Conservation (phyloP, 2,888 invertebrate species). For the Zeuzera pyrina region DNA sequence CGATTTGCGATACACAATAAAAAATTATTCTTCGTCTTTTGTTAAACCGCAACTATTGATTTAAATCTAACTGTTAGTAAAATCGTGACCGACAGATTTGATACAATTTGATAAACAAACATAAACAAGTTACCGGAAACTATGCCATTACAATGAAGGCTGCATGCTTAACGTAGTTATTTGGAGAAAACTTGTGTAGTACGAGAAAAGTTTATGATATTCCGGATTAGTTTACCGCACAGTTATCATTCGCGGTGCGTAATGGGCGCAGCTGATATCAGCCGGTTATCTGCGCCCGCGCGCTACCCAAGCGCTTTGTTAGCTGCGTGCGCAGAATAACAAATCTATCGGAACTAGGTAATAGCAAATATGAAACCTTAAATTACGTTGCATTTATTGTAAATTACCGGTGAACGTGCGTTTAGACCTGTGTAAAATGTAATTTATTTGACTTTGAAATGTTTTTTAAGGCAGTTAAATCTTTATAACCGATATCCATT, state of each 20-base stretch:
- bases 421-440: too few relatives aligned
- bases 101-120: slow-evolving; percentile 44
- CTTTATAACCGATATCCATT: too few relatives aligned
- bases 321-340: slow-evolving; percentile 61
- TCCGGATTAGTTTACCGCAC: slow-evolving; percentile 27
- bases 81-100: slow-evolving; percentile 50
- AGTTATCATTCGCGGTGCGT: slow-evolving; percentile 57
- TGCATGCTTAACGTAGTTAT: slow-evolving; percentile 32
- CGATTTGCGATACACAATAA: too few relatives aligned
- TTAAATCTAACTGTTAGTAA: slow-evolving; percentile 31
- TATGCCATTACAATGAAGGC: slow-evolving; percentile 18
- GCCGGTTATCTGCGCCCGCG: slow-evolving; percentile 35
- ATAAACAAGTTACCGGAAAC: slow-evolving; percentile 32
- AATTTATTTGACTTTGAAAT: too few relatives aligned
- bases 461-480: too few relatives aligned
- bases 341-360: slow-evolving; percentile 50
- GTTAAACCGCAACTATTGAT: slow-evolving; percentile 18
- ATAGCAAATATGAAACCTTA: slow-evolving; percentile 58
- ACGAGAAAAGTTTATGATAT: slow-evolving; percentile 43
- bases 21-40: too few relatives aligned
- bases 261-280: slow-evolving; percentile 38
- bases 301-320: slow-evolving; percentile 51
- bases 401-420: slow-evolving; percentile 14
- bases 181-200: slow-evolving; percentile 42
- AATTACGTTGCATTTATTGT: too few relatives aligned